These are phyloP conservation scores for Aramus guarauna DNA, from an alignment of 2,113 vertebrate genomes.

Conservation along the genomic window DNA sequence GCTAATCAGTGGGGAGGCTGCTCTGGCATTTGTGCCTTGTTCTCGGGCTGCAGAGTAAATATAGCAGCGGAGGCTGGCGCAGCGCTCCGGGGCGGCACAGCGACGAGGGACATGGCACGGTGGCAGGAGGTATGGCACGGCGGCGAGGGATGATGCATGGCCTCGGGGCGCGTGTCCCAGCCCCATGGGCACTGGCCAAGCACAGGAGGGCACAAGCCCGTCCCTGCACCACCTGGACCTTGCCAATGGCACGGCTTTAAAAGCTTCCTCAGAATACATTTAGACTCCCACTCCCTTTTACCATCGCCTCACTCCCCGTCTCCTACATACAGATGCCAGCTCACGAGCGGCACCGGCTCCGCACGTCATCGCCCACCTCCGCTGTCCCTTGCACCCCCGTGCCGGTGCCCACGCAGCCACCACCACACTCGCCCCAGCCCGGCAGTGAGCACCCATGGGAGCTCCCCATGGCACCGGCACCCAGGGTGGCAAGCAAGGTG, in stretches of 20 bases:
- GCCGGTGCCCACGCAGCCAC: neutral
- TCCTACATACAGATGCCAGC: conserved; percentile 45
- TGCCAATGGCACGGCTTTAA: neutral
- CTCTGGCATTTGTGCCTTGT: neutral
- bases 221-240: neutral
- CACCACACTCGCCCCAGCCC: rapidly evolving
- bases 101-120: rapidly evolving
- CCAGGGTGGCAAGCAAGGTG: rapidly evolving
- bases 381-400: neutral
- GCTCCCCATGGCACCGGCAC: neutral
- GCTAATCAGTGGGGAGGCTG: neutral
- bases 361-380: conserved; percentile 37
- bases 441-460: neutral
- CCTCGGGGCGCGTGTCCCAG: rapidly evolving
- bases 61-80: neutral
- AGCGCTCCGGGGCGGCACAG: rapidly evolving
- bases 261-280: neutral
- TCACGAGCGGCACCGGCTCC: neutral
- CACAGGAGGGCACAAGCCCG: neutral
- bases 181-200: rapidly evolving
- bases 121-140: rapidly evolving
- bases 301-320: neutral
- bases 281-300: neutral
- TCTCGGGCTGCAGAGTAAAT: neutral
- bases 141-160: neutral